Percentiles rank a stretch among this genome's conserved stretches.
phyloP scores from a whole-genome alignment of 2,888 invertebrate species.

The Drosophila borealis region DNA sequence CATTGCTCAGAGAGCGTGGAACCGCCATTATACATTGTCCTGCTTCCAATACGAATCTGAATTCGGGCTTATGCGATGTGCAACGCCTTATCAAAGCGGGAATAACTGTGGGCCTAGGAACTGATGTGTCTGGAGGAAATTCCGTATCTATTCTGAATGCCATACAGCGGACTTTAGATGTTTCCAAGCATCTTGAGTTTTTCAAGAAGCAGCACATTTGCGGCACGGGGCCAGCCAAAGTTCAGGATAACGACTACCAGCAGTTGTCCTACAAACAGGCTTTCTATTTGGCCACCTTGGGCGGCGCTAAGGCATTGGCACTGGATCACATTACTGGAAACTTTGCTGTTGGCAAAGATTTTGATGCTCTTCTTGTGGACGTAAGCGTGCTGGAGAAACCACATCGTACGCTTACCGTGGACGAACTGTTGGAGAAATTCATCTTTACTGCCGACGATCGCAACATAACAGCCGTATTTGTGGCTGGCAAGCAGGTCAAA shows the following conservation, averaged over 20 bases:
- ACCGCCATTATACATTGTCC: conserved; percentile 94
- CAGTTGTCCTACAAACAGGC: conserved; percentile 90
- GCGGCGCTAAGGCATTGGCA: conserved; percentile 93
- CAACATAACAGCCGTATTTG: conserved; percentile 91
- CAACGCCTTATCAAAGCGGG: conserved; percentile 87
- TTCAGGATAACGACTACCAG: conserved; percentile 66
- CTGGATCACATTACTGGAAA: conserved; percentile 91
- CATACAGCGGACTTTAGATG: conserved; percentile 90
- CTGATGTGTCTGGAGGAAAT: conserved; percentile 94
- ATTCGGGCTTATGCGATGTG: conserved; percentile 93
- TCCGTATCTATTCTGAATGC: conserved; percentile 91
- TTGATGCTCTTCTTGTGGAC: conserved; percentile 93
- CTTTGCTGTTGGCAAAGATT: conserved; percentile 92
- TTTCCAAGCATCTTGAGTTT: conserved; percentile 89
- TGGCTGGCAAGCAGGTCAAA: conserved; percentile 88
- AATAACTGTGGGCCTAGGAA: conserved; percentile 93
- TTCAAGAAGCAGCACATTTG: conserved; percentile 84
- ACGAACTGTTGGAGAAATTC: conserved; percentile 90
- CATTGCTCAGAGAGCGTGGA: conserved; percentile 87
- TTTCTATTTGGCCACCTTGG: conserved; percentile 92
- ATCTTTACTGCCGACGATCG: conserved; percentile 93
- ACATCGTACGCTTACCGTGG: conserved; percentile 86
- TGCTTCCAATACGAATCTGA: conserved; percentile 92
- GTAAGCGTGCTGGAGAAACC: conserved; percentile 87
- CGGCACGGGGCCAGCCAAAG: conserved; percentile 66